Evolutionary conservation across 2,113 vertebrate species (phyloP).

Genomic region (Seriola rivoliana): DNA sequence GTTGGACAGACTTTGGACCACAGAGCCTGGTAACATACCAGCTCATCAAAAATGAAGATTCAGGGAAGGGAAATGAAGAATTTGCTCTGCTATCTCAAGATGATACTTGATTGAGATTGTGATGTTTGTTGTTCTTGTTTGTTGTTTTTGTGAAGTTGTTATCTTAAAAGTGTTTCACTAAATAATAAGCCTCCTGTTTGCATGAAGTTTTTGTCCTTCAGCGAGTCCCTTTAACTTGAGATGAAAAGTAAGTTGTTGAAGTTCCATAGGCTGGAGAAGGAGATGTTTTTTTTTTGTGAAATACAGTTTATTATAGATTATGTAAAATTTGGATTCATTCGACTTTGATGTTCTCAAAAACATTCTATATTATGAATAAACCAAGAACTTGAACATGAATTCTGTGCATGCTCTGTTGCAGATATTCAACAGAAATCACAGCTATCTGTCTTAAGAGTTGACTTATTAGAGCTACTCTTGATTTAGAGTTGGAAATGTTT

Average conservation of each 20-base stretch:
- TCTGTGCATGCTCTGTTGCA: background rate
- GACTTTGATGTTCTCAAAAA: background rate
- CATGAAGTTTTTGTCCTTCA: conserved; percentile 60
- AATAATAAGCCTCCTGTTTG: conserved; percentile 49
- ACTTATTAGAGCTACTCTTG: background rate
- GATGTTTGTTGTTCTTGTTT: conserved; percentile 18
- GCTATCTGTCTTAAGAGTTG: background rate
- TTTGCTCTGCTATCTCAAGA: conserved; percentile 45
- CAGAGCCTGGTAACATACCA: background rate
- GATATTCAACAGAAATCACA: background rate
- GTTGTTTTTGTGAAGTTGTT: conserved; percentile 42
- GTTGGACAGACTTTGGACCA: conserved; percentile 20
- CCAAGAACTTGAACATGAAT: background rate
- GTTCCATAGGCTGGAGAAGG: background rate
- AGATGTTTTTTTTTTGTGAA: background rate
- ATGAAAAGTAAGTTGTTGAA: conserved; percentile 5
- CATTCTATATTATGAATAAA: conserved; percentile 8
- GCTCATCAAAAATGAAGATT: background rate
- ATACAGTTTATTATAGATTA: background rate
- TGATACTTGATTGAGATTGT: conserved; percentile 70
- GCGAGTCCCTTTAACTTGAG: conserved; percentile 43
- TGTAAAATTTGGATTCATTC: background rate
- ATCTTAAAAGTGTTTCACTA: conserved; percentile 35
- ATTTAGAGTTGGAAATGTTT: conserved; percentile 4
- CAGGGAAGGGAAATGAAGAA: conserved; percentile 31